Base-by-base conservation (phyloP, 2,888 invertebrate species). In the Cataglyphis rosenhaueri region DNA sequence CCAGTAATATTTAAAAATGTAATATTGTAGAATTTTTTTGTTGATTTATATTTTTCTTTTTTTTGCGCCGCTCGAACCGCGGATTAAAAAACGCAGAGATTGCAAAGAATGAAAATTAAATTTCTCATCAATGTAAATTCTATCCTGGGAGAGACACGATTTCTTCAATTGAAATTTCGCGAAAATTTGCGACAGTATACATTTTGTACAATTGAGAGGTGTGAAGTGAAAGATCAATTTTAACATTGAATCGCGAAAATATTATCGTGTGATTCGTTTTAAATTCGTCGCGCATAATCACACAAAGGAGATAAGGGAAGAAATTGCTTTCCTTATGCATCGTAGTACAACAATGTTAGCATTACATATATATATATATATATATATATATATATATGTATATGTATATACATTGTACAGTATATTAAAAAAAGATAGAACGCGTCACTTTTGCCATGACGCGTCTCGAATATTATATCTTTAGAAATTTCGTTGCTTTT, bases 401-500 rank as follows among this genome's bases (percentile, higher is more conserved):
- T 41, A 15, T 41, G 21, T 52, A 10, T 74, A 81, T 71, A 68
- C 18, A 55, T 75, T 57, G 57, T 48, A 61, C 70, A 68, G 21
- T 70, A 35, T 35, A 18, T 75, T 81, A 57, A 84, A 79, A 79
- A 83, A 84, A 52, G 70, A 25, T 41, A 55, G 4, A 38, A 57
- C 52, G 70, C 68, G 59, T 25, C 57, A 68, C 59, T 84, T 79
- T 57, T 57, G 64, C 65, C 52, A 29, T 74, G 55, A 75, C 84
- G 57, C 44, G 57, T 79, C 35, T 79, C 61, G 35, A 4, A 70
- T 70, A 61, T 35, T 6, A 35, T 35, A 35, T 48, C 35, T 70
- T 79, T 79, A 73, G 44, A 84, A 86, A 88, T 85, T 88, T 89
- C 88, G 86, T 89, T 87, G 88, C 84, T 85, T 52, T 52, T 52